Evolutionary conservation across 2,113 vertebrate genomes (phyloP), one percentile per base, ranked within the genome.

Genomic region (Carassius auratus): DNA sequence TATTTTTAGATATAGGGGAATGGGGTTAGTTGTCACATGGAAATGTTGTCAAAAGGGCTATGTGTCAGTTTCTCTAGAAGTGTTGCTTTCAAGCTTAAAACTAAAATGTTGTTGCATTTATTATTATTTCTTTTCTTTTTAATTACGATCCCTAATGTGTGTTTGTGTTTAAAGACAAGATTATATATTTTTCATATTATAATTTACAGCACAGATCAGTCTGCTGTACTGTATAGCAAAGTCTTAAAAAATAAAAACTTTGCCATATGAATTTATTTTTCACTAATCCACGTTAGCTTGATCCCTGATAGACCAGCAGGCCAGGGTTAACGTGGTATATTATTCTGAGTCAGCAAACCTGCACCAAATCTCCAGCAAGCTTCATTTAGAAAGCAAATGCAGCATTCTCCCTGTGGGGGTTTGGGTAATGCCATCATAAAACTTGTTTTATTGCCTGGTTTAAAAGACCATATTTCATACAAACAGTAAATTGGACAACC

Each of bases 351-450:
- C 82, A 84, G 87, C 75, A 86, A 81, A 75, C 75, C 76, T 87
- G 68, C 68, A 23, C 38, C 42, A 48, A 76, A 76, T 79, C 61
- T 76, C 73, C 68, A 86, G 76, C 80, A 71, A 84, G 45, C 84
- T 86, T 89, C 80, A 87, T 90, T 87, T 87, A 84, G 79, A 84
- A 88, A 84, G 85, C 30, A 86, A 89, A 87, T 86, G 61, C 85
- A 86, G 83, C 87, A 86, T 87, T 89, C 71, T 84, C 85, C 10
- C 86, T 76, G 86, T 86, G 85, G 86, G 90, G 76, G 86, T 55
- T 86, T 15, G 73, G 62, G 87, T 89, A 91, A 90, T 90, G 87
- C 86, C 57, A 76, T 79, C 76, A 85, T 90, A 90, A 90, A 90
- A 83, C 75, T 73, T 86, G 61, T 86, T 91, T 91, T 90, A 91